Evolutionary conservation across 2,888 invertebrate species (phyloP), one percentile per base, ranked within the genome.

Genomic region (Phaonia tiefii): DNA sequence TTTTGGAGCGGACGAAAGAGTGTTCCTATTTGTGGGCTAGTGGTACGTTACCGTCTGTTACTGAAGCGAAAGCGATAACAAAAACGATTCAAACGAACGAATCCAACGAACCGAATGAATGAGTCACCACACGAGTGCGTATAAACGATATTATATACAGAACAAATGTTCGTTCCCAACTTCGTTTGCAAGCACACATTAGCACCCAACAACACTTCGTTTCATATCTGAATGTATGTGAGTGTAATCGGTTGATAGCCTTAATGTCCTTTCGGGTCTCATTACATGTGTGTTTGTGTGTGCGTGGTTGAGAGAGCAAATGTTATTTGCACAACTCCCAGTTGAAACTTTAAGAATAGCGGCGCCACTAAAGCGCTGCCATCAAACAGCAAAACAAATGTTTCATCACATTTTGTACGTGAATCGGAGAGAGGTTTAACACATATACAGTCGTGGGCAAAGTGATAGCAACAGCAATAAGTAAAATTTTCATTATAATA

Each of bases 111-210:
- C 20, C 71, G 66, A 77, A 46, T 60, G 44, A 72, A 69, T 81
- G 78, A 81, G 56, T 75, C 78, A 78, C 72, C 63, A 31, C 46
- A 42, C 58, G 37, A 31, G 46, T 26, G 42, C 13, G 25, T 13
- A 54, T 20, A 58, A 26, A 44, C 25, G 10, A 20, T 51, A 20
- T 22, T 20, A 20, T 22, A 20, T n/a, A 44, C n/a, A 44, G 7
- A 44, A 85, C 86, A 86, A 78, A 83, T 17, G 26, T 83, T 79
- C 74, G 22, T 20, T 63, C 63, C 20, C 31, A 31, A 42, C 63
- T 15, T 39, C 37, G 42, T 60, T 42, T 63, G 17, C n/a, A 51
- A 17, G 11, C 51, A 51, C 22, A 20, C 22, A 17, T n/a, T n/a
- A n/a, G n/a, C 51, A 11, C 51, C 17, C 22, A 15, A 22, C 51